Evolutionary conservation across 2,113 vertebrate genomes (phyloP).

Genomic region (Aptenodytes patagonicus): DNA sequence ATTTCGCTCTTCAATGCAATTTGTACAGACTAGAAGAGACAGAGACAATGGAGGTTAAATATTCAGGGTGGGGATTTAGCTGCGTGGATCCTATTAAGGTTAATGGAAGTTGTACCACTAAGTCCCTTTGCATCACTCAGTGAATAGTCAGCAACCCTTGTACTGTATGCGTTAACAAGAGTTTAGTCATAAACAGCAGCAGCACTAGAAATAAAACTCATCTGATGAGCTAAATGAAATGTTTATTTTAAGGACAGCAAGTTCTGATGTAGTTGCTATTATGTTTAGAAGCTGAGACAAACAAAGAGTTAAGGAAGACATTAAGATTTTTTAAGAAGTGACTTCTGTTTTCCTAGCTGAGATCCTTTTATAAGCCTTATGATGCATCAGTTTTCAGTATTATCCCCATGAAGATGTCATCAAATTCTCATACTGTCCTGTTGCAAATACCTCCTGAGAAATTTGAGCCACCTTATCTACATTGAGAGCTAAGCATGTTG

Average conservation of each 20-base stretch:
- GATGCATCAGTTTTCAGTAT: not conserved
- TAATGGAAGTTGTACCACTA: slow-evolving; percentile 24
- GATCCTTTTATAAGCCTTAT: not conserved
- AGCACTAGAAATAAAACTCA: not conserved
- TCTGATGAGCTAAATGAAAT: not conserved
- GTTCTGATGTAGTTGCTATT: not conserved
- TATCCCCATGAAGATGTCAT: not conserved
- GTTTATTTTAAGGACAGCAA: not conserved
- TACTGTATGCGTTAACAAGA: not conserved
- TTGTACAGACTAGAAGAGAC: slow-evolving; percentile 28
- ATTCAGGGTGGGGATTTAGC: slow-evolving; percentile 31
- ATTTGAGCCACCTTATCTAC: not conserved
- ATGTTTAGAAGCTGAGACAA: not conserved
- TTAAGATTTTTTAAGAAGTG: not conserved
- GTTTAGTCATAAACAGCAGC: not conserved
- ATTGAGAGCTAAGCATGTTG: not conserved
- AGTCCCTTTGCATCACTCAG: not conserved
- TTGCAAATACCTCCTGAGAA: not conserved
- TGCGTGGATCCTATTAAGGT: slow-evolving; percentile 25
- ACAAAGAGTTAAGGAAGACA: not conserved
- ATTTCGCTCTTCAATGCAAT: not conserved
- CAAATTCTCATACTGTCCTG: not conserved
- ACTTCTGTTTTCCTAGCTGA: not conserved
- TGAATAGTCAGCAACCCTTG: not conserved
- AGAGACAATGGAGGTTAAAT: slow-evolving; percentile 28